phyloP scores from a whole-genome alignment of 2,888 invertebrate genomes.

The Zelleria hepariella region DNA sequence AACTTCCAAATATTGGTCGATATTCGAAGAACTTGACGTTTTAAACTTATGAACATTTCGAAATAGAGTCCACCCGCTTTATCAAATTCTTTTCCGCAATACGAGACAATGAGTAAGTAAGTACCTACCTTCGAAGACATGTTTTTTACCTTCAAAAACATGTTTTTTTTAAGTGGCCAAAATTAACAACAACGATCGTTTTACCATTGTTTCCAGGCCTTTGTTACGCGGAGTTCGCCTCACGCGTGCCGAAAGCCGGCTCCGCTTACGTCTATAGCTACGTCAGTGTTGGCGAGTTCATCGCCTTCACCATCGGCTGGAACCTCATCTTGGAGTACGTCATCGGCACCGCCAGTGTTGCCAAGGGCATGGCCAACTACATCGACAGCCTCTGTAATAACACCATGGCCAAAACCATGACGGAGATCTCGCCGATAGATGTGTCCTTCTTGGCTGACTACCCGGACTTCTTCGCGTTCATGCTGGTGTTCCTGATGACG shows the following conservation, averaged over 20 bases:
- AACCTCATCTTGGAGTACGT: constrained; percentile 92
- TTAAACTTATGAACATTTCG: no score
- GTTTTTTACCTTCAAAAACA: background rate
- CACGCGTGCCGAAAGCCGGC: constrained; percentile 89
- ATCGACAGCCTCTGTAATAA: constrained; percentile 80
- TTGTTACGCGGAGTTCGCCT: constrained; percentile 93
- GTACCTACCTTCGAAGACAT: no score
- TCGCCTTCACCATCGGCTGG: constrained; percentile 95
- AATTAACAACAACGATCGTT: no score
- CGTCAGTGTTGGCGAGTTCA: constrained; percentile 91
- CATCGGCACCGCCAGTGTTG: constrained; percentile 86
- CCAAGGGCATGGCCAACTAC: constrained; percentile 83
- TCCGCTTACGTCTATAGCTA: constrained; percentile 95
- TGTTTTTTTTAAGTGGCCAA: no score
- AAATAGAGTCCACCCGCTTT: no score
- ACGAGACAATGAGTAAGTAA: no score
- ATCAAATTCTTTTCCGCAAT: no score
- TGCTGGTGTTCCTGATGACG: constrained; percentile 77
- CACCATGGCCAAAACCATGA: constrained; percentile 76
- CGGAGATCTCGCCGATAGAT: constrained; percentile 75
- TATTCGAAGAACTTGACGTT: no score
- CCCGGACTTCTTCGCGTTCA: constrained; percentile 84
- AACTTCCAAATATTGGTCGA: no score
- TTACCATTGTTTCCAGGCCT: constrained; percentile 69
- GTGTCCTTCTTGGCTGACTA: constrained; percentile 77